Percentiles rank a stretch among this genome's conserved stretches.
Evolutionary conservation across 2,888 invertebrate species (phyloP).

Genomic region (Acrobasis suavella): DNA sequence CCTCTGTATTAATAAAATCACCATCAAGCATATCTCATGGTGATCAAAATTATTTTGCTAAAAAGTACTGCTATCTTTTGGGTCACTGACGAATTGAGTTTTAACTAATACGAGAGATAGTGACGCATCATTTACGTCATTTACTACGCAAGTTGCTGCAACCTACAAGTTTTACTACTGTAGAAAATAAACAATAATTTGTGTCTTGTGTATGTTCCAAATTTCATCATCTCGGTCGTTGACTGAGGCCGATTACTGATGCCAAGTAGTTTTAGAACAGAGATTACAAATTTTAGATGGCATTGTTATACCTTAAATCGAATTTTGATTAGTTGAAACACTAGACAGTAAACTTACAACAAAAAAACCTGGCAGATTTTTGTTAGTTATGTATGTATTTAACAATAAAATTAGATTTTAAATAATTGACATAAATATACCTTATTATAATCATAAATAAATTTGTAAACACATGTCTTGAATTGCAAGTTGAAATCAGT

Average conservation of each 20-base stretch:
- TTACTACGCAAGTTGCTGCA: not conserved
- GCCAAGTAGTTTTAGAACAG: conserved; percentile 4
- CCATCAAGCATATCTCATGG: not conserved
- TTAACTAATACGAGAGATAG: not conserved
- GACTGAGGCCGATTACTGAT: not conserved
- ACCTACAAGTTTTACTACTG: not conserved
- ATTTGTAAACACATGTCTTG: too few relatives aligned
- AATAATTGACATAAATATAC: too few relatives aligned
- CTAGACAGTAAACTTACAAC: too few relatives aligned
- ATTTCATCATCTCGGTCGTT: conserved; percentile 21
- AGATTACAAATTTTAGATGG: conserved; percentile 1
- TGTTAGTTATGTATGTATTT: too few relatives aligned
- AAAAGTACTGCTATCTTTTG: not conserved
- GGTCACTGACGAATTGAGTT: not conserved
- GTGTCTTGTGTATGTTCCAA: conserved; percentile 11
- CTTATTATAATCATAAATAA: too few relatives aligned
- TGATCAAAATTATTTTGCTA: not conserved
- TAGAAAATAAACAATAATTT: not conserved
- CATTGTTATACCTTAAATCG: not conserved
- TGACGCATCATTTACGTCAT: not conserved
- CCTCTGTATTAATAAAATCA: too few relatives aligned
- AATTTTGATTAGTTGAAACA: not conserved
- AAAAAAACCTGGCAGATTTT: too few relatives aligned
- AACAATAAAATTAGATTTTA: too few relatives aligned
- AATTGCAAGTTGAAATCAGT: too few relatives aligned